phyloP scores from a whole-genome alignment of 2,797 vertebrate genomes.

The Buphagus erythrorhynchus region DNA sequence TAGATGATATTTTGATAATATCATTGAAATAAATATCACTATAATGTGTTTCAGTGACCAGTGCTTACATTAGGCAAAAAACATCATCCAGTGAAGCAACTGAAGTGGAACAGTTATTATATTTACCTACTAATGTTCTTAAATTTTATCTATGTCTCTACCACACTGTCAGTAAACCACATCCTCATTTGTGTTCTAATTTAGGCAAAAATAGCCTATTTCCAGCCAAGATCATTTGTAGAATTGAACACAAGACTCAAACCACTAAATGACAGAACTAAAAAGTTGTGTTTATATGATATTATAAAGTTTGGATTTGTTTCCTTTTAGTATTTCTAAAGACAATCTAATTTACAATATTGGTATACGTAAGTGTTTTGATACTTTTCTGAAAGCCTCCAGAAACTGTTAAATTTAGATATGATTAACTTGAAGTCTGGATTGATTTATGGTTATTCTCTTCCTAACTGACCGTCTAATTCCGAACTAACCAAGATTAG shows the following conservation, averaged over 20 bases:
- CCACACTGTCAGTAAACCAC: background rate
- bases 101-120: background rate
- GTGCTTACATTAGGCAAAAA: background rate
- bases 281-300: constrained; percentile 29
- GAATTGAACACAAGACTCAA: constrained; percentile 21
- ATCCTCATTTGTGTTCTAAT: constrained; percentile 41
- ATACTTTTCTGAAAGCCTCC: background rate
- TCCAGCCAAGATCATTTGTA: background rate
- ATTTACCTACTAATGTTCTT: constrained; percentile 21
- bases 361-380: background rate
- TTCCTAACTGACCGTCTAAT: background rate
- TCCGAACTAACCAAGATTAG: background rate
- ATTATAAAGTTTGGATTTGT: background rate
- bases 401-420: background rate
- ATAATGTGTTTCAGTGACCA: background rate
- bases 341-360: background rate
- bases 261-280: background rate
- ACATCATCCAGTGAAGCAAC: background rate
- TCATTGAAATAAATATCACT: background rate
- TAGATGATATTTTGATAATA: constrained; percentile 10
- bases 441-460: background rate
- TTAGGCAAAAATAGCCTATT: constrained; percentile 36
- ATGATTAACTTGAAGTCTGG: background rate
- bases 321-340: background rate
- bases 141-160: constrained; percentile 13